Base-by-base conservation (phyloP, 2,888 invertebrate genomes). In the Drosophila paramelanica region DNA sequence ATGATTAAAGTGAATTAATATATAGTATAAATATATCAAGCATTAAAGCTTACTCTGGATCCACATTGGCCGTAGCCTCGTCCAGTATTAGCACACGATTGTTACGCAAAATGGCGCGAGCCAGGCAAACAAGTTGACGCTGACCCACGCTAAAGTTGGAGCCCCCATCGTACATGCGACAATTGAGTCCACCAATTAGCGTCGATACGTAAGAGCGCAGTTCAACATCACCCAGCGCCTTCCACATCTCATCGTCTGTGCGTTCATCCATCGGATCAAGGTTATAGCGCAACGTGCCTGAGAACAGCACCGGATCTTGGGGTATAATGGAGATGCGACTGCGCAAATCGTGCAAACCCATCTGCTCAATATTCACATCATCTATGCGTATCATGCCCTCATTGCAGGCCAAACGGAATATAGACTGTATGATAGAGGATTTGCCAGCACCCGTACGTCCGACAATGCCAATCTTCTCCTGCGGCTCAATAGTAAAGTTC, bases 41-140 rank as follows among this genome's bases (percentile, higher is more conserved):
- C 17, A 45, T 17, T 0, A 1, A 5, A 14, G 92, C 94, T 93
- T 93, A 96, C 96, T 95, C 95, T 67, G 95, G 96, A 92, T 98
- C 98, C 2, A 98, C 97, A 91, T 97, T 98, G 3, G 97, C 97
- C 0, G 98, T 98, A 33, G 98, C 98, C 93, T 98, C 98, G 87
- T 98, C 98, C 71, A 98, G 93, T 23, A 98, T 95, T 2, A 98
- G 93, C 73, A 98, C 94, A 83, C 95, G 95, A 84, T 96, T 96
- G 85, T 96, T 95, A 47, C 96, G 93, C 0, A 98, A 94, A 71
- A 98, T 96, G 0, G 98, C 98, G 31, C 94, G 94, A 76, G 98
- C 98, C 59, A 98, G 93, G 90, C 98, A 98, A 57, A 98, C 93
- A 55, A 98, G 93, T 91, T 98, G 98, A 55, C 97, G 93, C 92